These are phyloP conservation scores for Corythoichthys intestinalis DNA, from an alignment of 2,113 vertebrate genomes.

Conservation along the genomic window DNA sequence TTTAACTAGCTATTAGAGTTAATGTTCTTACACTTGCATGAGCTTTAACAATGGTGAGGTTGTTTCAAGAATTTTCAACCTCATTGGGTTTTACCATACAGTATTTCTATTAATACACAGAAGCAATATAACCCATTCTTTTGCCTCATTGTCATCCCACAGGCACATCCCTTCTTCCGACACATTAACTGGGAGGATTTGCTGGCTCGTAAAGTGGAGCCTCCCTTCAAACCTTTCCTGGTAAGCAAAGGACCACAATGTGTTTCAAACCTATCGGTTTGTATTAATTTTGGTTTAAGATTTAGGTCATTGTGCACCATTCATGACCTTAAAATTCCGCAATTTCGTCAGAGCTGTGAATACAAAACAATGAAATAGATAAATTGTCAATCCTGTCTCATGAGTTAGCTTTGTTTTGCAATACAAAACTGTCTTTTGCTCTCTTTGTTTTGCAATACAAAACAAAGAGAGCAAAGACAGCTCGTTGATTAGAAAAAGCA, in stretches of 20 bases:
- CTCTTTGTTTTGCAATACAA: no score
- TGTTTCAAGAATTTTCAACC: neutral
- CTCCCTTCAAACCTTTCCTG: constrained; percentile 95
- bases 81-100: no score
- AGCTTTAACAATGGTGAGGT: neutral
- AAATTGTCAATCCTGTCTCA: no score
- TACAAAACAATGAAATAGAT: neutral
- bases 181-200: constrained; percentile 98
- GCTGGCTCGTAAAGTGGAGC: constrained; percentile 93
- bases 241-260: constrained; percentile 63
- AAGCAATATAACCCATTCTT: neutral
- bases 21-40: neutral
- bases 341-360: neutral
- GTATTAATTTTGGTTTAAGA: neutral
- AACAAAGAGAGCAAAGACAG: no score
- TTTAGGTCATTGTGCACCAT: neutral
- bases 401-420: no score
- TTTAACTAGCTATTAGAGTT: neutral
- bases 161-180: constrained; percentile 96
- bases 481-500: no score
- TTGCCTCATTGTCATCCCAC: neutral
- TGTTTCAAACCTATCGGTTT: neutral
- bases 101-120: neutral
- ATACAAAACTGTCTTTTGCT: no score
- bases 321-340: neutral